Base-by-base conservation (phyloP, 2,797 vertebrate species). In the Gouania willdenowi region DNA sequence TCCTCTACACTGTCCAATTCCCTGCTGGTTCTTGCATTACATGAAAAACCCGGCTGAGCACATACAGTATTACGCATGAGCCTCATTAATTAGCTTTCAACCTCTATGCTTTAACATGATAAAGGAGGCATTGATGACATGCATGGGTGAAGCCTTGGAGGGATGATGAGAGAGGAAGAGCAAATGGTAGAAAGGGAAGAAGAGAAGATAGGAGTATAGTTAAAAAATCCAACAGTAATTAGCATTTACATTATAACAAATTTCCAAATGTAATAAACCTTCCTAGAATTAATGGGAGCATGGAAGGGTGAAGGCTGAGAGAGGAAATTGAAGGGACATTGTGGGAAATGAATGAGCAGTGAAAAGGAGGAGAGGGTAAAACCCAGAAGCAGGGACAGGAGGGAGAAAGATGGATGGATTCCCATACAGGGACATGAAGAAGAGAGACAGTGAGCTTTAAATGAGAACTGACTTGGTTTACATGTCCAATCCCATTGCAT, bases 21-120 rank as follows among this genome's bases (percentile, higher is more conserved):
- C 25, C 5, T 26, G 17, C 54, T 40, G 44, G 31, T 32, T 24
- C 41, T 46, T 3, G 12, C 50, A 27, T 61, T 65, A 66, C 51
- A 46, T 17, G 37, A 49, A 53, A 55, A 70, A 61, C 55, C 42
- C n/a, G 17, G 43, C 50, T 12, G 44, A 54, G 58, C 45, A 25
- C 12, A 3, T 66, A n/a, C n/a, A n/a, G n/a, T n/a, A 54, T 69
- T 51, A 67, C 60, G 34, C 23, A 40, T 25, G 51, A 66, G 57
- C 36, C 40, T 49, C 20, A 18, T 65, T 77, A 82, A 81, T 81
- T 84, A 79, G 66, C 66, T 70, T 66, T 75, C 74, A 77, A 37
- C 55, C 55, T 38, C 39, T 25, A 40, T 39, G 41, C 55, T 60
- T 66, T 52, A 18, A 22, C 39, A n/a, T 54, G 68, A 71, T 66